Base-by-base conservation (phyloP, 1,140 invertebrate genomes). In the Euura saliciscinereae region DNA sequence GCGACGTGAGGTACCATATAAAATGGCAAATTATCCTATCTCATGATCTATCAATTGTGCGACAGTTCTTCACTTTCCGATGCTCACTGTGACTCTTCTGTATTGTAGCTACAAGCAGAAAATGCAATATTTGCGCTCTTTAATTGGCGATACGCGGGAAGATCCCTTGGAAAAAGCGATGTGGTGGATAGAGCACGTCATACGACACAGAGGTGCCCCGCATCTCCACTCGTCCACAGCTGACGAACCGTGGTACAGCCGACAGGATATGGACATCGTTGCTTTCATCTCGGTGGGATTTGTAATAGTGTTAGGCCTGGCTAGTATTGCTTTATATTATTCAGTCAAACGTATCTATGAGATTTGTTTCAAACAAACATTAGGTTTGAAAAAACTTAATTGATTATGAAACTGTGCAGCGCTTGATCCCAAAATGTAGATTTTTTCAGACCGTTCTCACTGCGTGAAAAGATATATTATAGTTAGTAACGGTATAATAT, bases 111-210 rank as follows among this genome's bases (percentile, higher is more conserved):
- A 79, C 73, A 72, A 70, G 8, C 43, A 75, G 44, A 82, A 79
- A 45, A 78, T 76, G 0, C 11, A 70, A 13, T 72, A 68, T 68
- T 44, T 75, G 10, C 80, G 78, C 1, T 44, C 4, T 2, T 43
- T 85, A 4, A 72, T 86, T 5, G 67, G 73, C 6, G 86, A 87
- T 70, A 75, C 75, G n/a, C 79, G 77, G 3, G 65, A 76, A 28
- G 68, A 74, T 2, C 78, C 82, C 6, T 28, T 80, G 51, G 81
- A 86, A 2, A 77, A 71, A 6, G 83, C 80, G 5, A 72, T 82
- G 3, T 87, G 75, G 72, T 87, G 85, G 84, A 79, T 79, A 1
- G 84, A 87, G 68, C 85, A 86, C 69, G 83, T 86, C 5, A 70
- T 86, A 7, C 74, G 85, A 10, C 80, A 87, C 72, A 74, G 79